Base-by-base conservation (phyloP, 2,888 invertebrate genomes). In the Tetragnatha montana region DNA sequence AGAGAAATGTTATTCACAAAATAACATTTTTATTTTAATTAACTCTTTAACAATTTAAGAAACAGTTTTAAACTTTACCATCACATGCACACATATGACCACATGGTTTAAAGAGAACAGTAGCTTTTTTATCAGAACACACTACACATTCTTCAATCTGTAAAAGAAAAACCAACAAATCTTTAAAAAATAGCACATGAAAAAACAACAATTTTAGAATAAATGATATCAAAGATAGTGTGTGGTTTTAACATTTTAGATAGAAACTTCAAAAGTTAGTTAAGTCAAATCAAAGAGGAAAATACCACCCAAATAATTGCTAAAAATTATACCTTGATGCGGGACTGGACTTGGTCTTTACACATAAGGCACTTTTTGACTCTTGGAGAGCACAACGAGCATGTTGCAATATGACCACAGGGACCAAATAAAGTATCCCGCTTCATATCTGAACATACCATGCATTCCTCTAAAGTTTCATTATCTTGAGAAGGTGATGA, bases 331-430 rank as follows among this genome's bases (percentile, higher is more conserved):
- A 96, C 96, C 95, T 97, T 97, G 92, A 96, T 95, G 91, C 98
- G 95, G 0, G 95, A 95, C 89, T 95, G 94, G 87, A 98, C 97
- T 80, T 96, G 95, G 92, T 97, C 97, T 89, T 98, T 96, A 93
- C 99, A 99, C 91, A 98, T 95, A 91, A 99, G 95, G 93, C 98
- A 99, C 94, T 98, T 98, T 94, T 98, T 98, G 92, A 99, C 98
- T 69, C 97, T 94, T 4, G 94, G 94, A 12, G 98, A 97, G 93
- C 99, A 99, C 17, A 96, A 96, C 91, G 96, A 96, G 94, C 99
- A 99, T 93, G 98, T 98, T 92, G 97, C 96, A 83, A 98, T 97
- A 93, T 99, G 99, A 17, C 97, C 97, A 93, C 98, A 98, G 1
- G 98, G 98, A 92, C 96, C 95, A 94, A 98, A 98, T 80, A 98